A percentile compares a stretch with the other conserved stretches of the same genome.
These are phyloP conservation scores for Ammodytes marinus DNA, from an alignment of 2,113 vertebrate species.

Conservation along the genomic window DNA sequence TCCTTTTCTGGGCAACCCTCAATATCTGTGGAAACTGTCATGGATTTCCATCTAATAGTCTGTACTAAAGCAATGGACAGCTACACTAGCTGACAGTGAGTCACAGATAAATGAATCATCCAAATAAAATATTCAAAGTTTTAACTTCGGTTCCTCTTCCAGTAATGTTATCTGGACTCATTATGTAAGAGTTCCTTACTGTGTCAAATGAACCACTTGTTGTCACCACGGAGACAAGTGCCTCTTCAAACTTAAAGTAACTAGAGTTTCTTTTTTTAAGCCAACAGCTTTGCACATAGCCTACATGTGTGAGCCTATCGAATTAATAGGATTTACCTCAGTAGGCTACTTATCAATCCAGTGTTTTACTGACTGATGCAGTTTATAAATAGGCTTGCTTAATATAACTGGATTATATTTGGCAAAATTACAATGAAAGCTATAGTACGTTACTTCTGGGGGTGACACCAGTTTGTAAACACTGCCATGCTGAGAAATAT, in stretches of 20 bases:
- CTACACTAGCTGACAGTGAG: background rate
- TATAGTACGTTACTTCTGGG: too few relatives aligned
- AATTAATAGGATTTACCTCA: slow-evolving; percentile 23
- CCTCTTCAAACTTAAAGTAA: background rate
- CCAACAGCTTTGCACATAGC: background rate
- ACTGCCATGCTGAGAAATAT: too few relatives aligned
- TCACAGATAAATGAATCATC: background rate
- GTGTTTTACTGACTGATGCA: background rate
- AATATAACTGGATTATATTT: background rate
- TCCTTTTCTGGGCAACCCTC: too few relatives aligned
- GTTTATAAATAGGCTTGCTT: background rate
- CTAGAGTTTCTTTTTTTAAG: background rate
- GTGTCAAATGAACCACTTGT: background rate
- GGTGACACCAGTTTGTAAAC: too few relatives aligned
- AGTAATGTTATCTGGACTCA: background rate
- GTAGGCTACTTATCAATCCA: background rate
- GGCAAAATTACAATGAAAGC: background rate
- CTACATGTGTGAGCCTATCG: slow-evolving; percentile 11
- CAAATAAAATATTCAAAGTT: slow-evolving; percentile 3
- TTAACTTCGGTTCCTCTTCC: background rate
- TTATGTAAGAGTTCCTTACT: background rate
- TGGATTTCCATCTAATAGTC: background rate
- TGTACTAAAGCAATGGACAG: background rate
- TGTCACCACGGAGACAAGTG: slow-evolving; percentile 4
- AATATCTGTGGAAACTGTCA: too few relatives aligned